These are phyloP conservation scores for Acanthosepion esculentum DNA, from an alignment of 2,888 invertebrate species.

Conservation along the genomic window DNA sequence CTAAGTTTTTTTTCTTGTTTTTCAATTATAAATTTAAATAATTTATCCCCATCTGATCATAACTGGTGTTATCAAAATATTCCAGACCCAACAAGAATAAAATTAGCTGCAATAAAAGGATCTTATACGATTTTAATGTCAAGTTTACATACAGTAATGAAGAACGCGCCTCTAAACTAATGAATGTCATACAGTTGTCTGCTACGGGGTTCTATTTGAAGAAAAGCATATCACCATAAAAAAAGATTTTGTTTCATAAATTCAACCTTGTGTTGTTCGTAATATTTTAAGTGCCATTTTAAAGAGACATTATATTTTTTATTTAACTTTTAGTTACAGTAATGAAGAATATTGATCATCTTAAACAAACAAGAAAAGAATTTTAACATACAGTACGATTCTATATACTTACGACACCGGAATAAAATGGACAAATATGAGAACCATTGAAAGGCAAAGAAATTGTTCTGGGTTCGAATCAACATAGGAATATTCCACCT, in stretches of 20 bases:
- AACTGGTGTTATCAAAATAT: background rate
- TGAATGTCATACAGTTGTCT: background rate
- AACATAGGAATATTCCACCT: too few relatives aligned
- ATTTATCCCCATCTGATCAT: background rate
- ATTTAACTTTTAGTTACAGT: background rate
- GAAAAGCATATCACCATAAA: background rate
- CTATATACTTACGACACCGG: background rate
- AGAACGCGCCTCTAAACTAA: background rate
- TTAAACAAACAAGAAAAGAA: background rate
- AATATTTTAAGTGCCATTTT: background rate
- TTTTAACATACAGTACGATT: background rate
- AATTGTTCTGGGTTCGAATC: too few relatives aligned
- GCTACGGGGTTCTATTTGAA: background rate
- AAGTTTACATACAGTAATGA: background rate
- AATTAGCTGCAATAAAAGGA: background rate
- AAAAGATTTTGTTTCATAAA: background rate
- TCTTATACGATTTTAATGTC: conserved; percentile 1
- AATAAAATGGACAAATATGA: too few relatives aligned
- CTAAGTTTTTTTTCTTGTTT: background rate
- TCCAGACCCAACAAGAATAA: background rate
- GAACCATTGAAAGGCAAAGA: too few relatives aligned
- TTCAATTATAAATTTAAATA: background rate
- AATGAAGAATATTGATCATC: background rate
- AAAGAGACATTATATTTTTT: background rate
- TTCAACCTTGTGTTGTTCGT: background rate